Conservation (phyloP, 2,113 vertebrate genomes). For the Bubalus kerabau region DNA sequence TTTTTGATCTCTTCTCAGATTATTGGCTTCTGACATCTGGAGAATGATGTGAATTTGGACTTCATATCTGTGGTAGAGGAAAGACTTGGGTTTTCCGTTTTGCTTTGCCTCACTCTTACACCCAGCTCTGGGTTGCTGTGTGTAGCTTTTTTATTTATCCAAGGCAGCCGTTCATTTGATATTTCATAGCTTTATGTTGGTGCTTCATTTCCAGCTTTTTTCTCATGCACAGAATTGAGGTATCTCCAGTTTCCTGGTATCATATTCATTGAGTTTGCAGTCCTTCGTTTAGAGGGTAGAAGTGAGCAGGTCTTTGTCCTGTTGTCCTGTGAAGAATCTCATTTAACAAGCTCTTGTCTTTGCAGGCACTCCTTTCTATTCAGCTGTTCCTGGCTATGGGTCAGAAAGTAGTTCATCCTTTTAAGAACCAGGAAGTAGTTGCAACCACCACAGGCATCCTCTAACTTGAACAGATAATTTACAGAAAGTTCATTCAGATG, state of each 20-base stretch:
- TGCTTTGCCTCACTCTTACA: neutral
- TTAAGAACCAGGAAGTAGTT: conserved; percentile 39
- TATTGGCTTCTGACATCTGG: neutral
- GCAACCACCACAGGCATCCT: neutral
- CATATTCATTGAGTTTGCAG: neutral
- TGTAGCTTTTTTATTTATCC: conserved; percentile 11
- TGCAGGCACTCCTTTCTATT: neutral
- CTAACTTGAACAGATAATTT: conserved; percentile 13
- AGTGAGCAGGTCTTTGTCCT: conserved; percentile 13
- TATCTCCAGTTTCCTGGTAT: neutral
- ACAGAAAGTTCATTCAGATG: neutral
- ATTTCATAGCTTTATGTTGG: neutral
- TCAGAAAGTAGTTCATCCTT: neutral
- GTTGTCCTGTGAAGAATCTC: conserved; percentile 14
- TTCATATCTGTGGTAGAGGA: neutral
- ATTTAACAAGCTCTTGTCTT: neutral
- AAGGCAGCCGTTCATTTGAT: neutral
- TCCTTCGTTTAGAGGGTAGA: conserved; percentile 17
- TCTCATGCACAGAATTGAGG: neutral
- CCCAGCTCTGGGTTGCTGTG: neutral
- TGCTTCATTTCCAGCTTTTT: conserved; percentile 17
- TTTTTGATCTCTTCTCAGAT: conserved; percentile 4
- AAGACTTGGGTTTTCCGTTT: neutral
- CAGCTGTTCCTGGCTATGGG: neutral
- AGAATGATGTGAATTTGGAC: neutral